phyloP scores from a whole-genome alignment of 1,140 invertebrate species.

The Caerostris extrusa region DNA sequence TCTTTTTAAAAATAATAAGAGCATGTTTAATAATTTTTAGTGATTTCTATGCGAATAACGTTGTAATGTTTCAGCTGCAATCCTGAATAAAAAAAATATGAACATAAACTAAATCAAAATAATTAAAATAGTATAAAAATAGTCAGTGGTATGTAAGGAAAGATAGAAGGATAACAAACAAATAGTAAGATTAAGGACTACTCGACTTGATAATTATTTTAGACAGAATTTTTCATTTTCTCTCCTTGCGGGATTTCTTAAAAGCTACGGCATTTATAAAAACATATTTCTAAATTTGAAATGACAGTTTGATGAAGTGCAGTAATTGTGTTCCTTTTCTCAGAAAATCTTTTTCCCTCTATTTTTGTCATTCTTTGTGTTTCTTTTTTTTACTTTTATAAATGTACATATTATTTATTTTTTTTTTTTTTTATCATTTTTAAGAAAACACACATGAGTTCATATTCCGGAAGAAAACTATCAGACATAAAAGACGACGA shows the following conservation, averaged over 20 bases:
- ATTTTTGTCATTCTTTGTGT: background rate
- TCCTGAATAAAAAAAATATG: background rate
- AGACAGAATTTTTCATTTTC: constrained; percentile 25
- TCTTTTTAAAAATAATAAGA: too few relatives aligned
- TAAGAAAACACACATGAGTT: background rate
- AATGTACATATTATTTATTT: background rate
- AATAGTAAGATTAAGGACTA: constrained; percentile 2
- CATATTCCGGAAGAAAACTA: constrained; percentile 29
- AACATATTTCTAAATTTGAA: constrained; percentile 35
- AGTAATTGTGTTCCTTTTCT: constrained; percentile 22
- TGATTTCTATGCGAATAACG: background rate
- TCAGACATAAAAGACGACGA: constrained; percentile 28
- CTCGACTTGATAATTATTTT: constrained; percentile 12
- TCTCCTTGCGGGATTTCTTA: background rate
- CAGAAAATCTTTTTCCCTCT: background rate
- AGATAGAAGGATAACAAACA: background rate
- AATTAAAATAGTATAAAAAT: too few relatives aligned
- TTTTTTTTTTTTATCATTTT: background rate
- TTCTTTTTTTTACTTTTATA: background rate
- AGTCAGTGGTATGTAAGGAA: background rate
- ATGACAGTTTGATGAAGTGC: constrained; percentile 26
- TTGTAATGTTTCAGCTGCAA: background rate
- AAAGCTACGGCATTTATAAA: background rate
- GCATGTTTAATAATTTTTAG: background rate
- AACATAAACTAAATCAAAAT: too few relatives aligned